Evolutionary conservation across 2,113 vertebrate genomes (phyloP).

Genomic region (Calypte anna): DNA sequence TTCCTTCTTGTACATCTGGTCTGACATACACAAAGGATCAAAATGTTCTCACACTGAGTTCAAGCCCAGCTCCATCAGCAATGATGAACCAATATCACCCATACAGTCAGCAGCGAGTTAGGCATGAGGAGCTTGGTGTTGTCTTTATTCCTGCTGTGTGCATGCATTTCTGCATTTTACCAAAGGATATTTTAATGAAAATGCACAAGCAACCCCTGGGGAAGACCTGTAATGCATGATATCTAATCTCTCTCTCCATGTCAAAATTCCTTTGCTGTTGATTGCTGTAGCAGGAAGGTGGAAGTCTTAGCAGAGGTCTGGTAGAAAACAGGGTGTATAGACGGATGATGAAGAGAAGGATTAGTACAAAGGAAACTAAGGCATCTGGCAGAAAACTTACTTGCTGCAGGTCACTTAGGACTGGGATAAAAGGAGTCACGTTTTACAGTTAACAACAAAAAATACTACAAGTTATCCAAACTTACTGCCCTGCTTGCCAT

Average conservation of each 20-base stretch:
- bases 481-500: not conserved
- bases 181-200: not conserved
- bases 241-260: not conserved
- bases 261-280: not conserved
- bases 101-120: rapidly evolving
- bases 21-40: not conserved
- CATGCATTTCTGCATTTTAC: not conserved
- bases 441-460: not conserved
- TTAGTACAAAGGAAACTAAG: not conserved
- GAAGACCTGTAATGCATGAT: not conserved
- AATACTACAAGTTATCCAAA: not conserved
- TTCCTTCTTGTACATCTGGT: not conserved
- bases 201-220: not conserved
- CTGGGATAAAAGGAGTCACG: not conserved
- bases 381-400: not conserved
- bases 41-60: not conserved
- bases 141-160: not conserved
- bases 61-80: not conserved
- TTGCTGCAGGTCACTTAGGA: not conserved
- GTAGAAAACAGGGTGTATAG: not conserved
- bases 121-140: not conserved
- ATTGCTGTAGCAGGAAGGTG: not conserved
- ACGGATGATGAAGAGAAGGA: not conserved
- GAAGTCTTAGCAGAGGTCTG: not conserved
- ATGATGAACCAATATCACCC: not conserved